Percentiles rank a stretch among this genome's conserved stretches.
Conservation (phyloP, 2,888 invertebrate genomes). For the Parnassius apollo region DNA sequence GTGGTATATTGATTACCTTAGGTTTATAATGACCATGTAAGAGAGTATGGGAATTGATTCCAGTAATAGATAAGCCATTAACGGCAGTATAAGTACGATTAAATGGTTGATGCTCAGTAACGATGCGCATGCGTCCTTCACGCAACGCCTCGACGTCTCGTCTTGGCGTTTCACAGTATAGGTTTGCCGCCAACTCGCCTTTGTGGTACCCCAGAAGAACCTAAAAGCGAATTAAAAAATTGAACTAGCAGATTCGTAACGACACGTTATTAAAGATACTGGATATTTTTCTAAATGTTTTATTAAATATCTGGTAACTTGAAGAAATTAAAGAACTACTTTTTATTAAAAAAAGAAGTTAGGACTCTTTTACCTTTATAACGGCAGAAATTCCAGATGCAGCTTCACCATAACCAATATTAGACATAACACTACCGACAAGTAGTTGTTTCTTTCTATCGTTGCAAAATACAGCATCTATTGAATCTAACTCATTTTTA, state of each 20-base stretch:
- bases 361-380: conserved; percentile 71
- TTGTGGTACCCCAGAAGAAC: conserved; percentile 83
- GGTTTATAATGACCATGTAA: conserved; percentile 52
- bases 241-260: too few relatives aligned
- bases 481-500: conserved; percentile 83
- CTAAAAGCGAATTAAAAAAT: conserved; percentile 40
- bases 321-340: too few relatives aligned
- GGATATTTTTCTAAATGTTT: too few relatives aligned
- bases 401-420: conserved; percentile 69
- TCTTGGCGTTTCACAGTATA: conserved; percentile 83
- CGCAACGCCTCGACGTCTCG: conserved; percentile 71
- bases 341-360: not conserved
- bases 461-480: conserved; percentile 80
- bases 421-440: conserved; percentile 78
- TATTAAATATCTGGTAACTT: too few relatives aligned
- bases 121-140: conserved; percentile 78
- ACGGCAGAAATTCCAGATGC: conserved; percentile 78
- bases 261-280: too few relatives aligned
- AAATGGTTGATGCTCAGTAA: conserved; percentile 80
- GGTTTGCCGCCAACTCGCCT: conserved; percentile 85
- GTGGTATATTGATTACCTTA: conserved; percentile 5
- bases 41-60: conserved; percentile 56
- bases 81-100: conserved; percentile 68
- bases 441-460: conserved; percentile 79
- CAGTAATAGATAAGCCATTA: conserved; percentile 57